These are phyloP conservation scores for Channa argus DNA, from an alignment of 2,113 vertebrate species.

Conservation along the genomic window DNA sequence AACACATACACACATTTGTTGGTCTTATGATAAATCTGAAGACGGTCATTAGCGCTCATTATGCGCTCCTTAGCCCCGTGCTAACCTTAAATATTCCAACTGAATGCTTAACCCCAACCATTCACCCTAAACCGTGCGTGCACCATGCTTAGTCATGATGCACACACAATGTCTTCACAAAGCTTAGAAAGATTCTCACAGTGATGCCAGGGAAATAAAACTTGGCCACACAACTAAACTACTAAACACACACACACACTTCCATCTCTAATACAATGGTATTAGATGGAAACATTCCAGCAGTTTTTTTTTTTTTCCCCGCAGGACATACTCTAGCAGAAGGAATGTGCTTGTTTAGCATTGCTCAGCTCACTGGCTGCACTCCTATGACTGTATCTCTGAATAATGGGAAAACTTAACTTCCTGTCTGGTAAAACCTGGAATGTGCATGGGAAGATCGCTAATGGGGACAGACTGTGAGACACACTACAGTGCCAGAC, in stretches of 20 bases:
- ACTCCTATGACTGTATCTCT: constrained; percentile 39
- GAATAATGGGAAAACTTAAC: constrained; percentile 63
- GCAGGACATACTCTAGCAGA: constrained; percentile 38
- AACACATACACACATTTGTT: neutral
- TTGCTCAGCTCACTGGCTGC: constrained; percentile 28
- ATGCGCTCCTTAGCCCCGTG: no score
- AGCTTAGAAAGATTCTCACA: no score
- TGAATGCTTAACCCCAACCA: no score
- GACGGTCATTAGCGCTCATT: no score
- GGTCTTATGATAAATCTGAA: no score
- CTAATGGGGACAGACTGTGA: neutral
- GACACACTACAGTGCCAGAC: constrained; percentile 13
- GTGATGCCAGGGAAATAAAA: no score
- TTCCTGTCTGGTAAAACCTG: constrained; percentile 72
- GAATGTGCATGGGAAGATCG: constrained; percentile 3
- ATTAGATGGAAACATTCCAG: constrained; percentile 56
- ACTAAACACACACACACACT: constrained; percentile 24
- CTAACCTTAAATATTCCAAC: no score
- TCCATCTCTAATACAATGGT: constrained; percentile 24
- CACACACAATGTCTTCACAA: no score
- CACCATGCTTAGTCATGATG: no score
- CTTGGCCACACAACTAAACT: neutral
- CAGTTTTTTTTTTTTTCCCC: constrained; percentile 34
- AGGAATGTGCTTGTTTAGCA: constrained; percentile 63
- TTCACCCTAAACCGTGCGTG: no score